Percentiles rank a stretch among this genome's conserved stretches.
Evolutionary conservation across 2,113 vertebrate genomes (phyloP).

Genomic region (Grammomys dolichurus): DNA sequence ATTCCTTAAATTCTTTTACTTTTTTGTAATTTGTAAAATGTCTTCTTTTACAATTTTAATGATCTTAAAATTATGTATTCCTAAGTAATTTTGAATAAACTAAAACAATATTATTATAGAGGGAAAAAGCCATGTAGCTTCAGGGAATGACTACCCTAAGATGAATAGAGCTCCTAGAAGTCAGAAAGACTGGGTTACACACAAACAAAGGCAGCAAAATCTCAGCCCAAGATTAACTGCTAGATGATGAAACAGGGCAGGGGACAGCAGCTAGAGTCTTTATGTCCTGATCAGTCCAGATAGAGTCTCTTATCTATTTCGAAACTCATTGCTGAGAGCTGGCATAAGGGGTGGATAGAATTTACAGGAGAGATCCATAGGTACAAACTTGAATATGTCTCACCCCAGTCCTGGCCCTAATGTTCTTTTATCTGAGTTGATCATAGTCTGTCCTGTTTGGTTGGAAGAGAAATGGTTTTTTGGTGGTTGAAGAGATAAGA

Average conservation of each 20-base stretch:
- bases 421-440: background rate
- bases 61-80: slow-evolving; percentile 50
- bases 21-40: slow-evolving; percentile 56
- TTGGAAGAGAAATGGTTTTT: background rate
- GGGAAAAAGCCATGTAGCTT: slow-evolving; percentile 67
- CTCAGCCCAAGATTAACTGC: slow-evolving; percentile 35
- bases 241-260: background rate
- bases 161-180: slow-evolving; percentile 68
- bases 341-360: background rate
- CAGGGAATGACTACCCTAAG: slow-evolving; percentile 65
- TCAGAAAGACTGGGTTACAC: slow-evolving; percentile 68
- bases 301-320: background rate
- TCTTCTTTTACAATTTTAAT: slow-evolving; percentile 64
- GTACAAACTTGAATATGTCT: background rate
- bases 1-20: slow-evolving; percentile 53
- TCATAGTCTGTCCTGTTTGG: background rate
- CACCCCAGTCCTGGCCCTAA: background rate
- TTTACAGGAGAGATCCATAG: background rate
- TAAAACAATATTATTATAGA: slow-evolving; percentile 62
- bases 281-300: background rate
- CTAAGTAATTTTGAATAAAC: background rate
- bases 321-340: background rate
- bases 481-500: background rate
- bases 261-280: background rate
- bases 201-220: slow-evolving; percentile 36